Evolutionary conservation across 2,113 vertebrate species (phyloP), one percentile per base, ranked within the genome.

Genomic region (Formicarius rufipectus): DNA sequence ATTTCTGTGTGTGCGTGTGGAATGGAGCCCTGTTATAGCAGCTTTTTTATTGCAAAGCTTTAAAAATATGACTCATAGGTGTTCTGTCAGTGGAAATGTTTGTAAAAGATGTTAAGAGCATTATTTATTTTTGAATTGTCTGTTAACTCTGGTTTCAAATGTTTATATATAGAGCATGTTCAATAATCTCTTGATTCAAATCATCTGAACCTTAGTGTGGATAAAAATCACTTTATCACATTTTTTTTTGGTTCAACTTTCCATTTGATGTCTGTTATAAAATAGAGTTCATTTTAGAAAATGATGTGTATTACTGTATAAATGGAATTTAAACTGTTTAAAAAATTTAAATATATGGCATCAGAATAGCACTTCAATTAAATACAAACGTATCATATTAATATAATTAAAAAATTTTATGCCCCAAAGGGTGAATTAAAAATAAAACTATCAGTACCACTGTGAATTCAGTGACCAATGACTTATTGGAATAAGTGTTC

Each of bases 21-120:
- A 90, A 92, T 35, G 64, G 10, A 59, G 91, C 82, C 75, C 90
- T 91, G 37, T 64, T 81, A 69, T 31, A 95, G 60, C 60, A 93
- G 33, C n/a, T 95, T 89, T 96, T 97, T 97, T 93, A 94, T 94
- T 93, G 68, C 52, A 95, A 95, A 87, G 45, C 53, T 95, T 92
- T 87, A 59, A 91, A 95, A 87, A 87, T 81, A 50, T 49, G 82
- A 93, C 75, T 89, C 94, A 59, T 66, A 71, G 25, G 58, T 64
- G 63, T 84, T 96, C 95, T 5, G 40, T 82, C 58, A 95, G 53
- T 93, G 45, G 58, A 94, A 96, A 89, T 6, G 1, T 96, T 56
- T 88, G 22, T 89, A 88, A 85, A 95, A 94, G 18, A 73, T 76
- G 89, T 92, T 84, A 85, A 40, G 55, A 78, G 20, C 5, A 59